Conservation (phyloP, 2,113 vertebrate species). For the Cryptoleucopteryx plumbea region DNA sequence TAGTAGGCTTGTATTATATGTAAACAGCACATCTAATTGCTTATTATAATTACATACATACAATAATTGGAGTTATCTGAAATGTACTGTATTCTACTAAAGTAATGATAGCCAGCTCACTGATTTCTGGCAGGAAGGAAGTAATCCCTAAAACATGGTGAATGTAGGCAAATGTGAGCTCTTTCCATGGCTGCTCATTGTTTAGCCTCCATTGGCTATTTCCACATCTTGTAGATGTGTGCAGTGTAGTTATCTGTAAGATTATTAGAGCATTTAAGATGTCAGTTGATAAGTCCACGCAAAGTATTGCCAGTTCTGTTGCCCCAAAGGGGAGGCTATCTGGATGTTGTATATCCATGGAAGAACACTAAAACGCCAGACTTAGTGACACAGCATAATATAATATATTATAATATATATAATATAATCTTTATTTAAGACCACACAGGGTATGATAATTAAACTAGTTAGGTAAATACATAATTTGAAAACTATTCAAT, state of each 20-base stretch:
- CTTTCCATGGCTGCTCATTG: fast-evolving
- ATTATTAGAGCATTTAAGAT: not conserved
- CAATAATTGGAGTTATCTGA: not conserved
- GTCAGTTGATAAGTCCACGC: not conserved
- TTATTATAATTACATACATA: not conserved
- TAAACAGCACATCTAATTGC: not conserved
- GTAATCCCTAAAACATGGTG: not conserved
- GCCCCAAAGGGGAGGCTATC: fast-evolving
- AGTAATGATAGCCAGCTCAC: not conserved
- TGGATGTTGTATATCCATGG: not conserved
- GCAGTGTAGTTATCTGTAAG: not conserved
- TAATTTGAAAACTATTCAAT: not conserved
- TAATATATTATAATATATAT: too few species aligned
- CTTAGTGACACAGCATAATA: not conserved
- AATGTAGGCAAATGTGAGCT: fast-evolving
- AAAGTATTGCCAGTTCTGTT: not conserved
- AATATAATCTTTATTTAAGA: not conserved
- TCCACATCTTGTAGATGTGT: not conserved
- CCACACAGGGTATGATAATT: not conserved
- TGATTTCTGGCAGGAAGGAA: not conserved
- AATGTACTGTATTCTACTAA: not conserved
- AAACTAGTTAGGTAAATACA: not conserved
- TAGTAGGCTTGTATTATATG: not conserved
- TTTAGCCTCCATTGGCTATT: not conserved
- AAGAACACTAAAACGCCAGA: not conserved